phyloP scores from a whole-genome alignment of 2,888 invertebrate genomes.

The Agrochola litura region DNA sequence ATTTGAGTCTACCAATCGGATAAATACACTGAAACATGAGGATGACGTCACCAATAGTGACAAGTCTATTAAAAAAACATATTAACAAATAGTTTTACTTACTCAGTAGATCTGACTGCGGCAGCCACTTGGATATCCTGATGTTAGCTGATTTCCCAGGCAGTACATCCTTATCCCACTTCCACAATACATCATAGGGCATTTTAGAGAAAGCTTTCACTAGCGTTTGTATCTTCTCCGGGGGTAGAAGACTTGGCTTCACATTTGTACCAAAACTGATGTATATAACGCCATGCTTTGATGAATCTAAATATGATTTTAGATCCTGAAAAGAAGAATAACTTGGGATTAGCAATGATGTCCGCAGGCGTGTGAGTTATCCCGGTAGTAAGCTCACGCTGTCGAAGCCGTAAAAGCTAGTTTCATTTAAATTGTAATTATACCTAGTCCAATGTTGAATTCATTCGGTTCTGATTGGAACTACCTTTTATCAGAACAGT shows the following conservation, averaged over 20 bases:
- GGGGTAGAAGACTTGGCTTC: conserved; percentile 74
- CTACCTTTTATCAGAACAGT: background rate
- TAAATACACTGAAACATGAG: background rate
- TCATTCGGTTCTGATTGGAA: background rate
- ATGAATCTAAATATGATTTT: conserved; percentile 77
- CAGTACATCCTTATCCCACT: conserved; percentile 82
- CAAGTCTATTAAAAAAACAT: background rate
- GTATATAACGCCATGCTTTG: conserved; percentile 83
- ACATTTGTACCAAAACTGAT: conserved; percentile 86
- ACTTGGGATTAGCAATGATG: background rate
- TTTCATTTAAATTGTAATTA: background rate
- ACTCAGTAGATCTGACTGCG: conserved; percentile 75
- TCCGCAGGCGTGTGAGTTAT: background rate
- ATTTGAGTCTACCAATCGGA: background rate
- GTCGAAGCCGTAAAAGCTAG: background rate
- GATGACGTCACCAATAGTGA: background rate
- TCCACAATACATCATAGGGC: conserved; percentile 85
- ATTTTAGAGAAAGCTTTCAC: conserved; percentile 79
- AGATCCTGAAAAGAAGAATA: conserved; percentile 73
- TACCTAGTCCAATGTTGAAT: background rate
- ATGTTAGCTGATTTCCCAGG: conserved; percentile 80
- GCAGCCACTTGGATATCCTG: conserved; percentile 84
- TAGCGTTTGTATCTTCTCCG: conserved; percentile 73
- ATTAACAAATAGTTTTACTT: conserved; percentile 13
- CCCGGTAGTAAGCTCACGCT: no score